Evolutionary conservation across 2,888 invertebrate species (phyloP).

Genomic region (Odontocolon sp.): DNA sequence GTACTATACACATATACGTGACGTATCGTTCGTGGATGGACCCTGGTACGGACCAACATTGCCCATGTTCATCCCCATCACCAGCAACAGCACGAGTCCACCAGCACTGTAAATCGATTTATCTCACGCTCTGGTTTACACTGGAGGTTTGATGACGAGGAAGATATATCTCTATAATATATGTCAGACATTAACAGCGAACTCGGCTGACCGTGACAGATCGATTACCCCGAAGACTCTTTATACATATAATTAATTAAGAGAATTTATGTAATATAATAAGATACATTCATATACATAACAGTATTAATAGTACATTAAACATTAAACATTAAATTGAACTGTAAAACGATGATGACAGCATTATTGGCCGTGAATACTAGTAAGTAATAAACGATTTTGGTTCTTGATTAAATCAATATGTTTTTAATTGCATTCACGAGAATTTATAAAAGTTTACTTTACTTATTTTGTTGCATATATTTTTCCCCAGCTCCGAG

Average conservation of each 20-base stretch:
- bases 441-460: neutral
- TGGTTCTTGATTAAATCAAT: no score
- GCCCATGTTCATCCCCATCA: constrained; percentile 40
- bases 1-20: neutral
- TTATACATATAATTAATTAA: neutral
- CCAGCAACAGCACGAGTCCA: constrained; percentile 17
- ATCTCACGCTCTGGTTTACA: constrained; percentile 49
- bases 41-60: constrained; percentile 38
- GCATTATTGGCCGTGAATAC: no score
- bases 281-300: no score
- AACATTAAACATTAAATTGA: no score
- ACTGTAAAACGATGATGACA: no score
- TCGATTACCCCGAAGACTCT: constrained; percentile 36
- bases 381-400: no score
- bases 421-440: neutral
- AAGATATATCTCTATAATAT: constrained; percentile 46
- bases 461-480: neutral
- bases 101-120: constrained; percentile 58
- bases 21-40: constrained; percentile 39
- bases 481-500: constrained; percentile 1
- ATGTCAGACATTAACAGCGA: constrained; percentile 57
- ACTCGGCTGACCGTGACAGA: constrained; percentile 56
- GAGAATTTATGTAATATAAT: no score
- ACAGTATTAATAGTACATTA: no score
- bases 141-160: constrained; percentile 51